Evolutionary conservation across 2,113 vertebrate genomes (phyloP), one percentile per base, ranked within the genome.

Genomic region (Zosterops japonicus): DNA sequence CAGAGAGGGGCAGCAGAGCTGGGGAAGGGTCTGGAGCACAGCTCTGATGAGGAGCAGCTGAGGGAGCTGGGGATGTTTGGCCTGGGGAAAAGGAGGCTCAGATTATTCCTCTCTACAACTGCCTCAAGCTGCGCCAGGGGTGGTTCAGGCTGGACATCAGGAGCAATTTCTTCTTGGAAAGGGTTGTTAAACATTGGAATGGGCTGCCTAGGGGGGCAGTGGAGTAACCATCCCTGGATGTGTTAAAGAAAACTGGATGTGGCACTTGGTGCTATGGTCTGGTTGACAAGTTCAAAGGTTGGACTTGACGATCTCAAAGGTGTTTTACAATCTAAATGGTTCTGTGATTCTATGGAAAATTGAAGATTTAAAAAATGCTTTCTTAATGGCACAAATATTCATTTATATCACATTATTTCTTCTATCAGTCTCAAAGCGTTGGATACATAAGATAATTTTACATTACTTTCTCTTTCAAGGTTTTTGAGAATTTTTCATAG

Each of bases 1-100:
- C 68, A 65, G 59, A 8, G 35, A 35, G 35, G 57, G 50, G 35
- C 0, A 64, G 0, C 0, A 0, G 67, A 50, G 44, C 68, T 57
- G 42, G 31, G 36, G 31, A 65, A 44, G 44, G 50, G 18, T 64
- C 14, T 65, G 52, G 68, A 50, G 31, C 35, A 41, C 36, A 50
- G 5, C 9, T 9, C 3, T 42, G 31, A 5, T 44, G 59, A 36
- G 76, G 31, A 42, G 12, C 35, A 33, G 25, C 31, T 88, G 76
- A 14, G 57, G 42, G 21, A 80, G 31, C 31, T 57, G 50, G 31
- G 27, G 10, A 3, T 28, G 50, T 33, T 50, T 2, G 1, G 6
- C 14, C 21, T 56, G 25, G 8, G 20, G 35, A 35, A 36, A 72
- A 13, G 35, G 14, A 65, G 3, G 6, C 14, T 42, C 25, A 0